Conservation (phyloP, 2,113 vertebrate species). For the Donacobius atricapilla region DNA sequence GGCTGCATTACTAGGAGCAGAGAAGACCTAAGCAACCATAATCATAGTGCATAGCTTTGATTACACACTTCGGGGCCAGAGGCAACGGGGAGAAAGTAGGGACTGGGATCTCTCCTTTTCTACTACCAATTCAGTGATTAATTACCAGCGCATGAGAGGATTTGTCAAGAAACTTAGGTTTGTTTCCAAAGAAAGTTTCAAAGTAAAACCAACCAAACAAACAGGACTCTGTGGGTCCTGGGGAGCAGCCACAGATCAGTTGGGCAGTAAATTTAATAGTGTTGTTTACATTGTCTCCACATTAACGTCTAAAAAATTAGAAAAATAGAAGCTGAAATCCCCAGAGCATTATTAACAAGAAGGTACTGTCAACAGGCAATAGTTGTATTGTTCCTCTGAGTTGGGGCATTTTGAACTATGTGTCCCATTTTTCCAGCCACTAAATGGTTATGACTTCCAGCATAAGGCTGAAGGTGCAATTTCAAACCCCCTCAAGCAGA, state of each 20-base stretch:
- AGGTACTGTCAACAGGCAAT: background rate
- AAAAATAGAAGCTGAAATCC: background rate
- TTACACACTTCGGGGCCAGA: background rate
- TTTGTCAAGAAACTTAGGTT: background rate
- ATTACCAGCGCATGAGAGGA: background rate
- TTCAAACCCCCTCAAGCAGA: background rate
- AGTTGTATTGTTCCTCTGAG: background rate
- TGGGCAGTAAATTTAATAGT: background rate
- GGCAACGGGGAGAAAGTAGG: background rate
- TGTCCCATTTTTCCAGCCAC: background rate
- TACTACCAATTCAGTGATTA: background rate
- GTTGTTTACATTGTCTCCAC: background rate
- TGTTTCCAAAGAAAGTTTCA: background rate
- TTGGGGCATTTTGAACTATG: background rate
- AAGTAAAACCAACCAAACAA: background rate
- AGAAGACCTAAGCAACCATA: background rate
- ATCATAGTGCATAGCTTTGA: background rate
- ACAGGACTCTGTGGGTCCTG: background rate
- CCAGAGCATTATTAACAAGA: background rate
- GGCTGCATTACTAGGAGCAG: background rate
- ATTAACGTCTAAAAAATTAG: background rate
- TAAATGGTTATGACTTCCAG: background rate
- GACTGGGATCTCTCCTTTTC: background rate
- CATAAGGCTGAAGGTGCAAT: background rate
- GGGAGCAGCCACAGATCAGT: background rate